Evolutionary conservation across 2,888 invertebrate species (phyloP).

Genomic region (Sarcophaga carnaria): DNA sequence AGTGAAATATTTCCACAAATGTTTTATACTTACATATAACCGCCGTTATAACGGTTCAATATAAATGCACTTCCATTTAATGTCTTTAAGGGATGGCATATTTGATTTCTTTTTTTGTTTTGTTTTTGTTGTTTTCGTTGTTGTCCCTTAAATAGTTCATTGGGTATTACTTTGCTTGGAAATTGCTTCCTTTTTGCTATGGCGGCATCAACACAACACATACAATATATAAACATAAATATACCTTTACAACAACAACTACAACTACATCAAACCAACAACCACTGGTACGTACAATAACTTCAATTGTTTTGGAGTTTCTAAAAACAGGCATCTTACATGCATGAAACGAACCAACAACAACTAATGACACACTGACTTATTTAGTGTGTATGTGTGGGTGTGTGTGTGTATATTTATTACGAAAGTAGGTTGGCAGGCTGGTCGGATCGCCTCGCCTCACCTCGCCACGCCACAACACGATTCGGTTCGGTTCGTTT

Average conservation of each 20-base stretch:
- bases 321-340: conserved; percentile 25
- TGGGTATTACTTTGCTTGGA: conserved; percentile 23
- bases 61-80: neutral
- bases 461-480: too few species aligned
- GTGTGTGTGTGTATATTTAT: neutral
- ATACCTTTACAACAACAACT: conserved; percentile 13
- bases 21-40: neutral
- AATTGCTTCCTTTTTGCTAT: conserved; percentile 24
- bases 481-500: too few species aligned
- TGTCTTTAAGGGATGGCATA: neutral
- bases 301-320: conserved; percentile 4
- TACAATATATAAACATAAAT: conserved; percentile 29
- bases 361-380: conserved; percentile 63
- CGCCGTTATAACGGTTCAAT: neutral
- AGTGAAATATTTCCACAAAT: conserved; percentile 19
- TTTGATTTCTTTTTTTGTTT: neutral
- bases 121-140: neutral
- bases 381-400: neutral
- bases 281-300: neutral
- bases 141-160: neutral
- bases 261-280: neutral
- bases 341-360: conserved; percentile 47
- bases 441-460: neutral
- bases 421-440: conserved; percentile 45
- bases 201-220: neutral